Evolutionary conservation across 2,113 vertebrate genomes (phyloP).

Genomic region (Neopipo cinnamomea): DNA sequence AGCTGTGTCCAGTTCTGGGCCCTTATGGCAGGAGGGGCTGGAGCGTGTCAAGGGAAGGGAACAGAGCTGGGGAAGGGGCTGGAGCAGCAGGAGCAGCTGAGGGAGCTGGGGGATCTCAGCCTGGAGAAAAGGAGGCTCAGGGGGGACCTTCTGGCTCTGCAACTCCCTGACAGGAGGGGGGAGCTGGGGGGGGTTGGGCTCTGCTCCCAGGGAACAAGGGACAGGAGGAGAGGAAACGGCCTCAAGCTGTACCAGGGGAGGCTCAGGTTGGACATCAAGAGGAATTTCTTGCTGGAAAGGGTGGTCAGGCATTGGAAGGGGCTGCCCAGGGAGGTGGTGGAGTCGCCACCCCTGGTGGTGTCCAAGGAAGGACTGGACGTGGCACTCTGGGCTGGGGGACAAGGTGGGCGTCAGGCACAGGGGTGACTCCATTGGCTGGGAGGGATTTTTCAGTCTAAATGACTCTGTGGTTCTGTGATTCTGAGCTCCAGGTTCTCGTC

Average conservation of each 20-base stretch:
- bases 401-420: neutral
- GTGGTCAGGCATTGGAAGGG: neutral
- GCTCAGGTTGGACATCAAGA: neutral
- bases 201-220: neutral
- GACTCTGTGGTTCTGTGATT: neutral
- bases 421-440: fast-evolving
- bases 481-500: neutral
- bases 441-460: fast-evolving
- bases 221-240: neutral
- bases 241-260: neutral
- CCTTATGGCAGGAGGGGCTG: neutral
- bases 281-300: neutral
- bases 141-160: neutral
- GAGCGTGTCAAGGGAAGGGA: neutral
- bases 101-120: neutral
- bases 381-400: neutral
- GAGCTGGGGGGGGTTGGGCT: neutral
- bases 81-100: neutral
- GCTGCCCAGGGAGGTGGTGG: neutral
- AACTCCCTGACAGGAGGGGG: neutral
- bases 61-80: neutral
- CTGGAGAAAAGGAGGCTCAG: neutral
- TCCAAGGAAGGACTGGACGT: neutral
- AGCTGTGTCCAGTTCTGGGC: neutral
- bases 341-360: neutral